A percentile compares a stretch with the other conserved stretches of the same genome.
These are phyloP conservation scores for Cephalopholis sonnerati DNA, from an alignment of 2,113 vertebrate species.

Conservation along the genomic window DNA sequence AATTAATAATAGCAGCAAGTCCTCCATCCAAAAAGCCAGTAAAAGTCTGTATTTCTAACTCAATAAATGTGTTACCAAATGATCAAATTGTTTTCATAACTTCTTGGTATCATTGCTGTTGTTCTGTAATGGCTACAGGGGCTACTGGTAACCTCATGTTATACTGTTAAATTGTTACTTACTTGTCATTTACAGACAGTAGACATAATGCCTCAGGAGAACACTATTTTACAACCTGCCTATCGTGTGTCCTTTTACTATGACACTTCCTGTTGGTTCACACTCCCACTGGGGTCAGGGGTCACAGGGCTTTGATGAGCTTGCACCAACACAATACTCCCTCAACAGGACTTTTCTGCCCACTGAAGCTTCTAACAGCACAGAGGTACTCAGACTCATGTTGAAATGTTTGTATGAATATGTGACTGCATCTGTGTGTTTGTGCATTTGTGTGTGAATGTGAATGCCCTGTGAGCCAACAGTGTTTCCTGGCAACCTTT, in stretches of 20 bases:
- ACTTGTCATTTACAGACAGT: neutral
- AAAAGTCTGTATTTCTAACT: neutral
- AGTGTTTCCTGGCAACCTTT: constrained; percentile 68
- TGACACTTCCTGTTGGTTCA: constrained; percentile 58
- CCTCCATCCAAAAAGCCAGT: no score
- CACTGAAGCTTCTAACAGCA: neutral
- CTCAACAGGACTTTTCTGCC: neutral
- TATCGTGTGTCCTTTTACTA: constrained; percentile 19
- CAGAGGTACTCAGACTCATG: constrained; percentile 15
- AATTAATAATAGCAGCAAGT: neutral
- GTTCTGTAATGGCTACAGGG: neutral
- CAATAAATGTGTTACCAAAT: no score
- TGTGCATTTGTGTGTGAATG: constrained; percentile 21
- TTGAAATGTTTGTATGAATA: constrained; percentile 30
- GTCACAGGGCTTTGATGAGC: constrained; percentile 29
- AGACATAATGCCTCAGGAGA: constrained; percentile 7
- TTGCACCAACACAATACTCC: constrained; percentile 18
- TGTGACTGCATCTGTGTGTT: constrained; percentile 41
- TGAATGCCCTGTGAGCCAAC: constrained; percentile 43
- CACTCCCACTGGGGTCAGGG: constrained; percentile 40
- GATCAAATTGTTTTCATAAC: neutral
- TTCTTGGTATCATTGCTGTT: neutral
- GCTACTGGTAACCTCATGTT: neutral
- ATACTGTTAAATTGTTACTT: neutral
- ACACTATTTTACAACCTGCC: constrained; percentile 38